phyloP scores from a whole-genome alignment of 2,888 invertebrate genomes.

The Sminthurides aquaticus region DNA sequence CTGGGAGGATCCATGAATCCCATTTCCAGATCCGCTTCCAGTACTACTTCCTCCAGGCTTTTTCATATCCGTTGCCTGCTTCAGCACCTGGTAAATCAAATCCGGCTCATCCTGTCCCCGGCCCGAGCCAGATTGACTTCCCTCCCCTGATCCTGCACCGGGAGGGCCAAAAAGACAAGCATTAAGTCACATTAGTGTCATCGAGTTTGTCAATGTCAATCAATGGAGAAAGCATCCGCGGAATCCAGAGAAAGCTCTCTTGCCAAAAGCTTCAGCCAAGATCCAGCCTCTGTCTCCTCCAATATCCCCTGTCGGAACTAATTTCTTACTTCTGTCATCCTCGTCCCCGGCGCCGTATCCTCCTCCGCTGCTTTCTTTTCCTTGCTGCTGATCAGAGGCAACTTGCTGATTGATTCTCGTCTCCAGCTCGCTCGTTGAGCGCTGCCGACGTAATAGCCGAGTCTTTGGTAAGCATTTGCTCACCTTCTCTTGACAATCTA shows the following conservation, averaged over 20 bases:
- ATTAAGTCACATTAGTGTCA: too few relatives aligned
- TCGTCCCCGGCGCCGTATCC: conserved; percentile 36
- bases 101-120: conserved; percentile 64
- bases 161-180: too few relatives aligned
- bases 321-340: conserved; percentile 28
- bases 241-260: too few relatives aligned
- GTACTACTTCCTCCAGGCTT: conserved; percentile 33
- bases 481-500: conserved; percentile 70
- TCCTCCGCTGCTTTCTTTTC: conserved; percentile 24
- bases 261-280: too few relatives aligned
- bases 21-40: conserved; percentile 36
- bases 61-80: conserved; percentile 79
- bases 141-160: background rate
- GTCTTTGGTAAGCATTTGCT: conserved; percentile 80
- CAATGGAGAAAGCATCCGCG: too few relatives aligned
- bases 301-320: too few relatives aligned
- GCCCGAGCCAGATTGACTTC: background rate
- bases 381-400: conserved; percentile 19
- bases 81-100: conserved; percentile 88
- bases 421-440: conserved; percentile 65
- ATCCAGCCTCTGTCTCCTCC: too few relatives aligned
- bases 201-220: too few relatives aligned
- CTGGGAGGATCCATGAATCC: conserved; percentile 38
- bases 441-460: conserved; percentile 73
- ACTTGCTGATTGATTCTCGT: conserved; percentile 43